These are phyloP conservation scores for Megalops atlanticus DNA, from an alignment of 2,113 vertebrate genomes.

Conservation along the genomic window DNA sequence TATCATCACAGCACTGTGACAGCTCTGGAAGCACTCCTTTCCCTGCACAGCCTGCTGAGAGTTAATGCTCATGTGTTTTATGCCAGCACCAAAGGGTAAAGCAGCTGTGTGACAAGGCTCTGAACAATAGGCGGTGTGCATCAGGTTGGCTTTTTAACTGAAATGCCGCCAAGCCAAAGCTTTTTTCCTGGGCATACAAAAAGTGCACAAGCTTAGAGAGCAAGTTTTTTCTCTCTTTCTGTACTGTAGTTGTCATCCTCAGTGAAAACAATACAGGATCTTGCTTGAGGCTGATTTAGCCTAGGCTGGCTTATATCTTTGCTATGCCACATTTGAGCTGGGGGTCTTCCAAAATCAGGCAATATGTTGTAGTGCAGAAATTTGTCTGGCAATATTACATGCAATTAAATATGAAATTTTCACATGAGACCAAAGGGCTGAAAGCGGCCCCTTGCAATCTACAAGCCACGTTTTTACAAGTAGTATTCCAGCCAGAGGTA, in stretches of 20 bases:
- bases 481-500: background rate
- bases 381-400: constrained; percentile 46
- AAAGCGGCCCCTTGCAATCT: constrained; percentile 19
- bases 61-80: no score
- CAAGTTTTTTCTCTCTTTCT: constrained; percentile 20
- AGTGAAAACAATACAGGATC: constrained; percentile 37
- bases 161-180: constrained; percentile 8
- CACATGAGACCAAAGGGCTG: constrained; percentile 36
- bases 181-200: constrained; percentile 16
- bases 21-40: no score
- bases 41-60: no score
- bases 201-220: constrained; percentile 26
- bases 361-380: constrained; percentile 42
- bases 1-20: no score
- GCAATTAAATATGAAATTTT: constrained; percentile 43
- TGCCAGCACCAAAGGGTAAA: no score
- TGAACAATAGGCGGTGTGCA: background rate
- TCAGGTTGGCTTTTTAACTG: constrained; percentile 7
- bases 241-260: constrained; percentile 34
- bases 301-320: constrained; percentile 40
- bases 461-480: constrained; percentile 37
- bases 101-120: background rate
- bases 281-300: constrained; percentile 33
- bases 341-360: constrained; percentile 46
- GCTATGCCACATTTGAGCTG: constrained; percentile 47